phyloP scores from a whole-genome alignment of 2,888 invertebrate genomes.

The Polylopha cassiicola region DNA sequence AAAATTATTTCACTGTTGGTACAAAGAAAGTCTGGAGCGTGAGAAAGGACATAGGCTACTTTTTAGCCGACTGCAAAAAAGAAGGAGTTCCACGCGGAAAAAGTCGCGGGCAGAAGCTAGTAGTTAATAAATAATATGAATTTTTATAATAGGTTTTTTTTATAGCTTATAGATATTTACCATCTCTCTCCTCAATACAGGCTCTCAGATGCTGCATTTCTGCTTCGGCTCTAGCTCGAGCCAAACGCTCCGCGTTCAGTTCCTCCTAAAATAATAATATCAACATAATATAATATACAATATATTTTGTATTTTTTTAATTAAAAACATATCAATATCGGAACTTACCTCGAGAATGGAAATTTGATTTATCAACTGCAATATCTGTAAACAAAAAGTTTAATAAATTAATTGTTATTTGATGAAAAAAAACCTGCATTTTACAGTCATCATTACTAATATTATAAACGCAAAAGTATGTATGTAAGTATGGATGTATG shows the following conservation, averaged over 20 bases:
- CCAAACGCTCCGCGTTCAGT: slow-evolving; percentile 43
- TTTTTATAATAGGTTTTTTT: background rate
- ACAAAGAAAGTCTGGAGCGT: too few species aligned
- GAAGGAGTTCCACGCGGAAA: too few species aligned
- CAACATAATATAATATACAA: background rate
- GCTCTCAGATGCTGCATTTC: slow-evolving; percentile 53
- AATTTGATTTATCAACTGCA: slow-evolving; percentile 45
- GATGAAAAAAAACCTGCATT: too few species aligned
- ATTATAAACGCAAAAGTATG: too few species aligned
- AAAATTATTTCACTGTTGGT: too few species aligned
- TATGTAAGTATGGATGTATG: too few species aligned
- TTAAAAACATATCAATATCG: background rate
- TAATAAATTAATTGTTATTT: background rate
- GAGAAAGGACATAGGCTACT: too few species aligned
- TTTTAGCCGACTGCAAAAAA: too few species aligned
- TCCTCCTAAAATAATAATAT: slow-evolving; percentile 37
- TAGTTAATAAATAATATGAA: background rate
- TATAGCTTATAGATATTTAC: slow-evolving; percentile 29
- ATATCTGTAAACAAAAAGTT: slow-evolving; percentile 37
- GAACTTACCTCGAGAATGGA: slow-evolving; percentile 49
- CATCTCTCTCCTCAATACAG: slow-evolving; percentile 60
- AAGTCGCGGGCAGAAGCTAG: too few species aligned
- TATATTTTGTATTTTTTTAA: too few species aligned
- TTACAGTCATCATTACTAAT: too few species aligned
- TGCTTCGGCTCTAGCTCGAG: slow-evolving; percentile 45